Conservation (phyloP, 2,113 vertebrate species). For the Nestor notabilis region DNA sequence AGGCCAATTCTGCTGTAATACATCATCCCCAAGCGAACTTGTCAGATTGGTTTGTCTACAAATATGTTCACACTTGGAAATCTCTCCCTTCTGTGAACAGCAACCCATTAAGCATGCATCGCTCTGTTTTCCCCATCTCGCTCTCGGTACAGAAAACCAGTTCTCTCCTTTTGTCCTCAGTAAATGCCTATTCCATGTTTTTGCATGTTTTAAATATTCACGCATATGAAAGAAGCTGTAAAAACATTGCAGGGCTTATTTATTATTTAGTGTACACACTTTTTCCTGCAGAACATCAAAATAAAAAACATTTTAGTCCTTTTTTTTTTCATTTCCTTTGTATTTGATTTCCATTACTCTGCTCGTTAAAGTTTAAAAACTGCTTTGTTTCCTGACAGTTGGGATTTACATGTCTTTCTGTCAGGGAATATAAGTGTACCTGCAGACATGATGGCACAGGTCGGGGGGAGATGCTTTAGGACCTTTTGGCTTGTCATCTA, state of each 20-base stretch:
- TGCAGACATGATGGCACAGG: not conserved
- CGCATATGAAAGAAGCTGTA: conserved; percentile 77
- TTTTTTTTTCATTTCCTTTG: conserved; percentile 73
- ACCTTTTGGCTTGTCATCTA: conserved; percentile 15
- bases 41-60: conserved; percentile 78
- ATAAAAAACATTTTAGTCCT: conserved; percentile 72
- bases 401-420: conserved; percentile 75
- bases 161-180: conserved; percentile 65
- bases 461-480: not conserved
- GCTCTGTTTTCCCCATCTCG: conserved; percentile 28
- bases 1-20: conserved; percentile 20
- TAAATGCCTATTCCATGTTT: conserved; percentile 74
- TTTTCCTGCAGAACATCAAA: conserved; percentile 49
- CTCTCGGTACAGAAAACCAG: conserved; percentile 33
- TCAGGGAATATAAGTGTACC: conserved; percentile 49
- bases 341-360: conserved; percentile 91
- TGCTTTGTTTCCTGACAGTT: conserved; percentile 76
- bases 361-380: conserved; percentile 96
- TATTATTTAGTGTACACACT: conserved; percentile 89
- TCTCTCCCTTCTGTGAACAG: conserved; percentile 11
- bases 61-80: conserved; percentile 58
- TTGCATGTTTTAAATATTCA: conserved; percentile 89
- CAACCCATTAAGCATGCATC: conserved; percentile 75
- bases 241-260: conserved; percentile 82
- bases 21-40: conserved; percentile 71